Evolutionary conservation across 2,113 vertebrate species (phyloP).

Genomic region (Crotophaga sulcirostris): DNA sequence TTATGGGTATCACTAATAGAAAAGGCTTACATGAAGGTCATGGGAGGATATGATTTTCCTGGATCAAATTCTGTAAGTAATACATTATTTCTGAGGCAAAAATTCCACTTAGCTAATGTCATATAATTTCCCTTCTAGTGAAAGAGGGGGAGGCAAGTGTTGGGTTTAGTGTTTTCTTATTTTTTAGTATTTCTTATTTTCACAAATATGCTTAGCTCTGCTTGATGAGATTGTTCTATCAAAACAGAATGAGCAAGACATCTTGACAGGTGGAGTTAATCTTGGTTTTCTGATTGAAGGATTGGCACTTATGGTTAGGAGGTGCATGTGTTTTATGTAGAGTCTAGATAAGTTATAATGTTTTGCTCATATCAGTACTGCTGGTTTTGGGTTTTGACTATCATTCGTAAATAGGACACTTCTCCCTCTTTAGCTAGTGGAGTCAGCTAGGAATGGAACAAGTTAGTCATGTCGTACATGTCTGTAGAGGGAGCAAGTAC

Average conservation of each 20-base stretch:
- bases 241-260: neutral
- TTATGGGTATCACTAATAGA: constrained; percentile 98
- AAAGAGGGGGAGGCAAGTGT: neutral
- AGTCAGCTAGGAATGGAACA: neutral
- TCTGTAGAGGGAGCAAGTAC: neutral
- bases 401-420: neutral
- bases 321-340: neutral
- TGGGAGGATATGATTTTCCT: constrained; percentile 98
- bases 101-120: neutral
- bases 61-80: constrained; percentile 96
- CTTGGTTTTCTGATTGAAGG: neutral
- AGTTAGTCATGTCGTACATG: neutral
- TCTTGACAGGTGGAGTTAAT: neutral
- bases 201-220: neutral
- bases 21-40: constrained; percentile 99
- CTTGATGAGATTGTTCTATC: neutral
- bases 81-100: neutral
- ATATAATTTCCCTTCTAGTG: neutral
- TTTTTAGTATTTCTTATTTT: neutral
- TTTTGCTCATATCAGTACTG: neutral
- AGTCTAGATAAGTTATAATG: neutral
- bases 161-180: neutral
- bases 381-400: neutral
- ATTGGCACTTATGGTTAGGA: neutral
- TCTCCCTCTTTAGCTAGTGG: neutral